Base-by-base conservation (phyloP, 2,888 invertebrate genomes). In the Leucophenga montana region DNA sequence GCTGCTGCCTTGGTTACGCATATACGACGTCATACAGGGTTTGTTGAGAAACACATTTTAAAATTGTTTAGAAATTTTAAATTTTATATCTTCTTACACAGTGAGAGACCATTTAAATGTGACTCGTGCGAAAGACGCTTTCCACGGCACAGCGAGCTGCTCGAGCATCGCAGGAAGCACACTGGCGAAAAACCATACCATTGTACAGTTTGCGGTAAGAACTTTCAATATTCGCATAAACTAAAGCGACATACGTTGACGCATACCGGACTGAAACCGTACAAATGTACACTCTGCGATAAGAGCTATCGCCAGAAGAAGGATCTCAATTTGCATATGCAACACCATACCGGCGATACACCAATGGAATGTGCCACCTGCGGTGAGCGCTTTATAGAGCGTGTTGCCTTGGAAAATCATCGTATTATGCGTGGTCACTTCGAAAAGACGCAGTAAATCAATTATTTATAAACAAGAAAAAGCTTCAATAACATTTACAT, bases 151-250 rank as follows among this genome's bases (percentile, higher is more conserved):
- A 91, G 91, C 0, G 91, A 91, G 74, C 85, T 92, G 57, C 90
- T 91, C 57, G 91, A 92, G 0, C 93, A 93, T 77, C 91, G 92
- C 89, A 89, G 92, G 0, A 89, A 92, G 2, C 93, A 93, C 77
- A 93, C 92, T 0, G 92, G 92, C 1, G 91, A 92, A 78, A 91
- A 91, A 71, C 92, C 92, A 0, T 92, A 90, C 78, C 91, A 91
- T 76, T 92, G 92, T 76, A 91, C 91, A 71, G 90, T 91, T 54
- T 92, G 92, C 73, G 91, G 89, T 18, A 92, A 92, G 89, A 91
- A 91, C 22, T 92, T 92, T 75, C 90, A 91, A 0, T 81, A 79
- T 5, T 79, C 81, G 8, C 81, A 81, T 54, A 81, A 81, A 22
- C 78, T 92, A 71, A 90, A 91, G 0, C 89, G 91, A 0, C 92